Evolutionary conservation across 1,140 invertebrate genomes (phyloP).

Genomic region (Drosophila ananassae): DNA sequence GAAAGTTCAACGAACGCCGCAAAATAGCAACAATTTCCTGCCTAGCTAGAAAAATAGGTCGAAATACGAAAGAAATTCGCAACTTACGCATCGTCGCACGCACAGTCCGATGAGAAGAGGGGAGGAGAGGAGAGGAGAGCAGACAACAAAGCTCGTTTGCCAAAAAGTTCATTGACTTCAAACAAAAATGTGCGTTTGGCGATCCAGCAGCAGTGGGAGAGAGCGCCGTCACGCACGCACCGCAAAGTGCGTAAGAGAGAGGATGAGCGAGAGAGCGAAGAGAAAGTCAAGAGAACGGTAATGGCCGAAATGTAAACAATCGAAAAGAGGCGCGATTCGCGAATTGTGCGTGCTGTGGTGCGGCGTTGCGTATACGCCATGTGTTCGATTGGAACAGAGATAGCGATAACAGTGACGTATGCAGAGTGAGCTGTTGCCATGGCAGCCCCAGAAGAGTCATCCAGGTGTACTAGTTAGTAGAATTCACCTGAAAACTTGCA

Average conservation of each 20-base stretch:
- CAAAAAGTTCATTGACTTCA: constrained; percentile 75
- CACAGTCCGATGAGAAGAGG: no score
- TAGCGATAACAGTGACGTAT: constrained; percentile 49
- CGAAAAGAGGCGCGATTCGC: constrained; percentile 60
- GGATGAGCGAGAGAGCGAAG: neutral
- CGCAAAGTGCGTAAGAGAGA: constrained; percentile 48
- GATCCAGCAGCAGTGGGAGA: constrained; percentile 26
- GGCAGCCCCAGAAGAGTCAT: constrained; percentile 14
- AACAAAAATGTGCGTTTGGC: constrained; percentile 52
- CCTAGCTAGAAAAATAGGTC: constrained; percentile 46
- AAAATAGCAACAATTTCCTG: constrained; percentile 28
- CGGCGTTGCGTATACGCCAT: constrained; percentile 35
- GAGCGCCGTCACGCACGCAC: constrained; percentile 4
- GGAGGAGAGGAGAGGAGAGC: constrained; percentile 15
- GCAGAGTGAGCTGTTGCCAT: neutral
- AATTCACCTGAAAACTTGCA: constrained; percentile 6
- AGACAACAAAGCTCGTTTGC: constrained; percentile 48
- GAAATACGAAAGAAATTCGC: constrained; percentile 39
- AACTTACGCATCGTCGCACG: constrained; percentile 60
- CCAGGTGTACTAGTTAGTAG: neutral
- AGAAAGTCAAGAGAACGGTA: neutral
- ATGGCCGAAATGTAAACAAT: constrained; percentile 68
- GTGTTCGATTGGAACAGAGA: constrained; percentile 7
- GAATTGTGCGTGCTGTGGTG: constrained; percentile 39
- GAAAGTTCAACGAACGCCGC: constrained; percentile 59